These are phyloP conservation scores for Noctua pronuba DNA, from an alignment of 2,888 invertebrate genomes.

Conservation along the genomic window DNA sequence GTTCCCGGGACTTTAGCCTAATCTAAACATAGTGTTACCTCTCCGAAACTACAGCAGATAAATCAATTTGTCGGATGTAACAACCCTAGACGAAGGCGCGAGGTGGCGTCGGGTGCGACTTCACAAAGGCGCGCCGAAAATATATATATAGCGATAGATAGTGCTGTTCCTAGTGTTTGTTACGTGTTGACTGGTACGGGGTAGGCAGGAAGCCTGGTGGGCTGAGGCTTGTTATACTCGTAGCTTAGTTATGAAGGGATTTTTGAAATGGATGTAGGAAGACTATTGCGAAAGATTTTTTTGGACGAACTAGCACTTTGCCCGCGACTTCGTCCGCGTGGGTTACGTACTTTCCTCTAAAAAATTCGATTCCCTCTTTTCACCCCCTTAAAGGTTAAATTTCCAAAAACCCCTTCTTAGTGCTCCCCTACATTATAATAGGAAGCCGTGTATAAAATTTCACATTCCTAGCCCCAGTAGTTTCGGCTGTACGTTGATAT, in stretches of 20 bases:
- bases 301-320: no score
- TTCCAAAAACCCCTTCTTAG: no score
- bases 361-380: no score
- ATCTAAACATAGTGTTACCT: constrained; percentile 55
- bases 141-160: constrained; percentile 73
- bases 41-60: constrained; percentile 35
- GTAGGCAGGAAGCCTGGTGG: constrained; percentile 10
- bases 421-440: no score
- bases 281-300: neutral
- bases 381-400: no score
- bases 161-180: constrained; percentile 50
- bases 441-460: no score
- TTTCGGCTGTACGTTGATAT: no score
- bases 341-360: no score
- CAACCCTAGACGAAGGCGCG: constrained; percentile 65
- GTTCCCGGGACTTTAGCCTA: constrained; percentile 14
- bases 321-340: no score
- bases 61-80: constrained; percentile 55
- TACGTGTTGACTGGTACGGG: neutral
- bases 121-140: constrained; percentile 86
- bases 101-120: constrained; percentile 78
- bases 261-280: neutral
- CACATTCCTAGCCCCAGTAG: no score
- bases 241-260: neutral
- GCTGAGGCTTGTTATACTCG: constrained; percentile 16